Evolutionary conservation across 2,113 vertebrate species (phyloP).

Genomic region (Malurus alboscapulatus): DNA sequence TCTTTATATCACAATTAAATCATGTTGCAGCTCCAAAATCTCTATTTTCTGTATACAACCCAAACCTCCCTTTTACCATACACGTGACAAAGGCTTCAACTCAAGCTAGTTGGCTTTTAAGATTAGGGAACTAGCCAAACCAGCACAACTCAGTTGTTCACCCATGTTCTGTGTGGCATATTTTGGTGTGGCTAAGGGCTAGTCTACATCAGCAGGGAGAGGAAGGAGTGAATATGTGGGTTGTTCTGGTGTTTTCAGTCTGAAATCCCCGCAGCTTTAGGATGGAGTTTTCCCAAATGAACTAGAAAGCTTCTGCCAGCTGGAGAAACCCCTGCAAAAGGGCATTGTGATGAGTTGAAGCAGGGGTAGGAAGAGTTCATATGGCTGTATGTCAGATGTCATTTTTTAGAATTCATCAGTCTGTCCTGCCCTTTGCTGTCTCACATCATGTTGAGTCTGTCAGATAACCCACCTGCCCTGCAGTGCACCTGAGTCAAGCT

Average conservation of each 20-base stretch:
- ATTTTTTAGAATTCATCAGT: background rate
- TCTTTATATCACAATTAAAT: background rate
- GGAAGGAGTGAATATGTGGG: background rate
- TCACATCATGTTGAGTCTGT: background rate
- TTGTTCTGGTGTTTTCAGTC: background rate
- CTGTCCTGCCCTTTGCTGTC: background rate
- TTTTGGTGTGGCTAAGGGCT: background rate
- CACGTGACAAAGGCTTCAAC: background rate
- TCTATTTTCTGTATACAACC: background rate
- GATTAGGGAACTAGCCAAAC: background rate
- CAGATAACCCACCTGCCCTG: background rate
- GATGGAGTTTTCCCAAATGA: background rate
- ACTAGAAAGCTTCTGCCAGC: background rate
- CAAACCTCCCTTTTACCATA: background rate
- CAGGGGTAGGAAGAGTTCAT: background rate
- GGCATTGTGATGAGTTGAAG: background rate
- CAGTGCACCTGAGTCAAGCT: background rate
- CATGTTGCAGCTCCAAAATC: background rate
- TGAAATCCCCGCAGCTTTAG: background rate
- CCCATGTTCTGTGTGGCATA: background rate
- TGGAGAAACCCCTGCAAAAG: background rate
- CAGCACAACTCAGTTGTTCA: background rate
- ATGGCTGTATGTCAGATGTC: background rate
- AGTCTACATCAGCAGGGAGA: background rate
- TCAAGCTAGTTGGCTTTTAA: background rate